Evolutionary conservation across 2,797 vertebrate species (phyloP).

Genomic region (Podargus strigoides): DNA sequence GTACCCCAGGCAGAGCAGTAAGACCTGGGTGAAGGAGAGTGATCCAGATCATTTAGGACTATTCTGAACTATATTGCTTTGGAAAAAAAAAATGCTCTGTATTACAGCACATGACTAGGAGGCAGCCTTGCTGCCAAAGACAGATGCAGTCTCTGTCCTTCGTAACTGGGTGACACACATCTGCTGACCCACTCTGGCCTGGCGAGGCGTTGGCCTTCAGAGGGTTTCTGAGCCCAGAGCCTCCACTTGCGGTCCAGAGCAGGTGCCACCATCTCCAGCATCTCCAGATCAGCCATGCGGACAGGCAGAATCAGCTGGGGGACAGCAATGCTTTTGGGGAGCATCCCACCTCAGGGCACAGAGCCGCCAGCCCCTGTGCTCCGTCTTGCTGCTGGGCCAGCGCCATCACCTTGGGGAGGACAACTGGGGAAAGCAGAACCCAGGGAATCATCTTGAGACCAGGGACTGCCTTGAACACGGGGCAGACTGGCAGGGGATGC

Average conservation of each 20-base stretch:
- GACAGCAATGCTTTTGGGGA: too few species aligned
- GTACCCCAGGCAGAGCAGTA: background rate
- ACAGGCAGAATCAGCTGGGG: too few species aligned
- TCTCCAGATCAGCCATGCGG: too few species aligned
- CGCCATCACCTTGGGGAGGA: background rate
- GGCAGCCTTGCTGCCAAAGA: background rate
- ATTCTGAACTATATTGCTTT: background rate
- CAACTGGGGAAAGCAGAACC: background rate
- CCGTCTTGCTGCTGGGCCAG: background rate
- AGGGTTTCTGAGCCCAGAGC: background rate
- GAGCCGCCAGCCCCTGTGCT: background rate
- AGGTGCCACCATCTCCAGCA: too few species aligned
- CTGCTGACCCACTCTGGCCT: background rate
- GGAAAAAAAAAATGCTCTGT: background rate
- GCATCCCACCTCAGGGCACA: accelerated
- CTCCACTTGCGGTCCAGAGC: too few species aligned
- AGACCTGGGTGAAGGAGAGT: background rate
- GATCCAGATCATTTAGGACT: background rate
- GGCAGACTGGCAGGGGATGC: background rate
- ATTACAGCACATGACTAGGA: background rate
- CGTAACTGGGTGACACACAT: background rate
- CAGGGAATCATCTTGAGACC: background rate
- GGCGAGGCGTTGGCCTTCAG: background rate
- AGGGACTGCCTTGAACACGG: accelerated
- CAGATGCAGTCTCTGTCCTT: background rate